Evolutionary conservation across 2,797 vertebrate genomes (phyloP).

Genomic region (Sparus aurata): DNA sequence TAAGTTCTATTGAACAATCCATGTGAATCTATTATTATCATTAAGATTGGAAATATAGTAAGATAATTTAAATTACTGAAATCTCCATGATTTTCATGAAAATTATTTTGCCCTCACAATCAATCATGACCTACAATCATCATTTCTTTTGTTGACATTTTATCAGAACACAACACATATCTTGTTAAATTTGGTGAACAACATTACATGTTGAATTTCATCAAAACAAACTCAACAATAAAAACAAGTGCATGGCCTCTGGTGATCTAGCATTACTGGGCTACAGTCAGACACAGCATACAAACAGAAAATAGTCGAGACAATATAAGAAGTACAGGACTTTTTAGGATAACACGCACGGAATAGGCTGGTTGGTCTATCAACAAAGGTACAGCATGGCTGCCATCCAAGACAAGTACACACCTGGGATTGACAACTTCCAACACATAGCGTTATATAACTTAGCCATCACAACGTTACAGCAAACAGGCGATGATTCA

Average conservation of each 20-base stretch:
- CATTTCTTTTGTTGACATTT: background rate
- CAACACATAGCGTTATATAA: background rate
- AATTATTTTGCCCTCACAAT: too few relatives aligned
- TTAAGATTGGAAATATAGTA: too few relatives aligned
- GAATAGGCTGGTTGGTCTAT: background rate
- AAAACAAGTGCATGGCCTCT: background rate
- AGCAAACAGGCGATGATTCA: background rate
- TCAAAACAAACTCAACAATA: background rate
- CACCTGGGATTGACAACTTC: slow-evolving; percentile 4
- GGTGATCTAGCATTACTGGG: background rate
- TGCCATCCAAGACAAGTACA: background rate
- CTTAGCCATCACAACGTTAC: background rate
- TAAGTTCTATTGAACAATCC: too few relatives aligned
- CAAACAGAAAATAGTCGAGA: background rate
- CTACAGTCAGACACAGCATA: background rate
- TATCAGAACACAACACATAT: background rate
- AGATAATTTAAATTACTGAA: too few relatives aligned
- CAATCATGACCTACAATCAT: too few relatives aligned
- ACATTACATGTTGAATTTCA: background rate
- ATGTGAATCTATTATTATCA: too few relatives aligned
- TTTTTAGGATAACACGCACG: background rate
- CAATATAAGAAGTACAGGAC: background rate
- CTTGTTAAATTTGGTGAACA: background rate
- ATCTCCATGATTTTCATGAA: too few relatives aligned
- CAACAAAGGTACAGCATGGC: background rate